A percentile compares a stretch with the other conserved stretches of the same genome.
Evolutionary conservation across 2,888 invertebrate genomes (phyloP).

Genomic region (Pilophorus perplexus): DNA sequence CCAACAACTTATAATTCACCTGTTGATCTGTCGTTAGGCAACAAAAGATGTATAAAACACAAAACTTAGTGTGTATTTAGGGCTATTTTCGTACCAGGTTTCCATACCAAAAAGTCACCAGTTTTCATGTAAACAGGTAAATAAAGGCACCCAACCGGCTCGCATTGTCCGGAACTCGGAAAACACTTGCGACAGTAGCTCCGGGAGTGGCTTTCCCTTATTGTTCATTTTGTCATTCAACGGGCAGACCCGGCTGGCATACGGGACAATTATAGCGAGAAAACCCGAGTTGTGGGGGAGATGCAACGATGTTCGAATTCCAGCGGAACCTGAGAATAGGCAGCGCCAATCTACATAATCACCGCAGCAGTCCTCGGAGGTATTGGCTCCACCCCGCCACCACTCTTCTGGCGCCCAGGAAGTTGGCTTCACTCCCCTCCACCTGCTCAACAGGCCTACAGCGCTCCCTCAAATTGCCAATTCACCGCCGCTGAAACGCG

Average conservation of each 20-base stretch:
- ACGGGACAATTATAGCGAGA: slow-evolving; percentile 10
- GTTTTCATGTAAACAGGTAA: too few relatives aligned
- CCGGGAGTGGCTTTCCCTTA: too few relatives aligned
- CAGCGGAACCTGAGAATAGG: slow-evolving; percentile 17
- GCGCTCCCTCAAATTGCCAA: slow-evolving; percentile 35
- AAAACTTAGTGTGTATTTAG: too few relatives aligned
- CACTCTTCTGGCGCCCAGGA: slow-evolving; percentile 19
- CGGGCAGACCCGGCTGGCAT: background rate
- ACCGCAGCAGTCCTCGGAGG: slow-evolving; percentile 23
- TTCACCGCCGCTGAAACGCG: slow-evolving; percentile 30
- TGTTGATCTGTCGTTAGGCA: too few relatives aligned
- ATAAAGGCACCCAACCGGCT: too few relatives aligned
- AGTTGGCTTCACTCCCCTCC: slow-evolving; percentile 6
- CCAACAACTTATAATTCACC: too few relatives aligned
- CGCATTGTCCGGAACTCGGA: background rate
- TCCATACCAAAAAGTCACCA: too few relatives aligned
- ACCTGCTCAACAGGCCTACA: slow-evolving; percentile 1
- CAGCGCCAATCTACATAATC: slow-evolving; percentile 24
- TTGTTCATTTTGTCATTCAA: background rate
- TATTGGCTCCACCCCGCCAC: too few relatives aligned
- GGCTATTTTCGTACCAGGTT: too few relatives aligned
- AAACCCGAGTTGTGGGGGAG: too few relatives aligned
- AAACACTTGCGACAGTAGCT: too few relatives aligned
- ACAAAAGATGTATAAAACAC: too few relatives aligned
- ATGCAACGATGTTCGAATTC: slow-evolving; percentile 10